These are phyloP conservation scores for Galago senegalensis DNA, from an alignment of 2,797 vertebrate genomes.

Conservation along the genomic window DNA sequence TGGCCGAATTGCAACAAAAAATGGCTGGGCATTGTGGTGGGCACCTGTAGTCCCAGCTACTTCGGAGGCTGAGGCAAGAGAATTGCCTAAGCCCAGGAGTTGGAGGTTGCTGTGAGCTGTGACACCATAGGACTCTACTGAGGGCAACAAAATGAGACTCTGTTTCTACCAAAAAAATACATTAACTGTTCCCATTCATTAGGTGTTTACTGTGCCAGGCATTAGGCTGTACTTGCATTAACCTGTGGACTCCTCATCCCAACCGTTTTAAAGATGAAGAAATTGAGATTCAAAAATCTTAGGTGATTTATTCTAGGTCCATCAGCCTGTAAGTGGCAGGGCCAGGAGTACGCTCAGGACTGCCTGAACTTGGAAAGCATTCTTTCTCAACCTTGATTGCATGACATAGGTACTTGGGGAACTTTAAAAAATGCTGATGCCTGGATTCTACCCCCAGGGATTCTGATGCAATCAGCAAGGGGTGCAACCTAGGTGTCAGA, in stretches of 20 bases:
- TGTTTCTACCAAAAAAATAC: not conserved
- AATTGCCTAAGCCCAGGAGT: no score
- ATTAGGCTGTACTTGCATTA: not conserved
- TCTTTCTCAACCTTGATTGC: not conserved
- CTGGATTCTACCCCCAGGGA: not conserved
- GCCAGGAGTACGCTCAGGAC: not conserved
- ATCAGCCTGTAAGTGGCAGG: not conserved
- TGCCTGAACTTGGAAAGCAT: constrained; percentile 44
- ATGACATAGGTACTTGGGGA: not conserved
- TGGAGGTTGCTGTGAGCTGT: no score
- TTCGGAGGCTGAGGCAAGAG: no score
- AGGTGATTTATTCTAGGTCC: constrained; percentile 22
- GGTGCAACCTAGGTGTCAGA: not conserved
- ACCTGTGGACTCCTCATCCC: not conserved
- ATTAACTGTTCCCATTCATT: constrained; percentile 37
- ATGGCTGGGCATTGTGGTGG: no score
- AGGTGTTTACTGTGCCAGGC: not conserved
- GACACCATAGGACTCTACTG: no score
- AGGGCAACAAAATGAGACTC: no score
- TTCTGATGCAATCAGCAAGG: not conserved
- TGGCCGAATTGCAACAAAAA: no score
- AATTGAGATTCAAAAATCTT: constrained; percentile 8
- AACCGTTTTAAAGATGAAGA: constrained; percentile 27
- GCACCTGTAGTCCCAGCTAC: no score
- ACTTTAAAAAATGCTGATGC: not conserved